phyloP scores from a whole-genome alignment of 1,140 invertebrate genomes.

The Phthorimaea operculella region DNA sequence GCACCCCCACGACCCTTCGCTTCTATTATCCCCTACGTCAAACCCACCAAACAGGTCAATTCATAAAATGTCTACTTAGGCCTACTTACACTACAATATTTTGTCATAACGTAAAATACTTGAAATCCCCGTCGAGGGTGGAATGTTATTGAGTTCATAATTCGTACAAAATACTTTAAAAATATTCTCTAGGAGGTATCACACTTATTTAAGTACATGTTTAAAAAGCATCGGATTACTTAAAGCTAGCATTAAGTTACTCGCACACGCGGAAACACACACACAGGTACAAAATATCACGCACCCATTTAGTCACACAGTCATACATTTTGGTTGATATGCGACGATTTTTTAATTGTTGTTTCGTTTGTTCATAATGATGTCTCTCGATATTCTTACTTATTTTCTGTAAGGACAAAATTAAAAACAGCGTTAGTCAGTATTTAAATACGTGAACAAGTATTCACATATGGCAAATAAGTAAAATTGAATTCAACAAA shows the following conservation, averaged over 20 bases:
- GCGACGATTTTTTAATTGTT: slow-evolving; percentile 15
- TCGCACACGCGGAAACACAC: slow-evolving; percentile 12
- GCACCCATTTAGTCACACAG: slow-evolving; percentile 8
- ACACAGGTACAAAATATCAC: slow-evolving; percentile 6
- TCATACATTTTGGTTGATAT: slow-evolving; percentile 21
- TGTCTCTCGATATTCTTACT: not conserved
- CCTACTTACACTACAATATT: not conserved
- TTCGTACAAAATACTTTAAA: slow-evolving; percentile 1
- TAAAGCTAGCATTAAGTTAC: slow-evolving; percentile 1
- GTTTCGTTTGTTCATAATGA: slow-evolving; percentile 20
- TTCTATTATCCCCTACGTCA: too few species aligned
- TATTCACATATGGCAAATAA: too few species aligned
- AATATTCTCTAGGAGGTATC: not conserved
- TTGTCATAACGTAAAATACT: not conserved
- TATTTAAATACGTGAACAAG: too few species aligned
- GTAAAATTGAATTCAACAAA: too few species aligned
- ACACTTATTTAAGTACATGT: not conserved
- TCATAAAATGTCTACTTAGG: not conserved
- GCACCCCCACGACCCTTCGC: too few species aligned
- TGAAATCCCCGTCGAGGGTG: not conserved
- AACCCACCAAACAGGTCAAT: too few species aligned
- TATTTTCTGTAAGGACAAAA: too few species aligned
- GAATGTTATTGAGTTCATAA: not conserved
- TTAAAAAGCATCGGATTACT: not conserved
- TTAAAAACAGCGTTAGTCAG: too few species aligned